Percentiles rank a stretch among this genome's conserved stretches.
Evolutionary conservation across 2,113 vertebrate species (phyloP).

Genomic region (Puffinus mauretanicus): DNA sequence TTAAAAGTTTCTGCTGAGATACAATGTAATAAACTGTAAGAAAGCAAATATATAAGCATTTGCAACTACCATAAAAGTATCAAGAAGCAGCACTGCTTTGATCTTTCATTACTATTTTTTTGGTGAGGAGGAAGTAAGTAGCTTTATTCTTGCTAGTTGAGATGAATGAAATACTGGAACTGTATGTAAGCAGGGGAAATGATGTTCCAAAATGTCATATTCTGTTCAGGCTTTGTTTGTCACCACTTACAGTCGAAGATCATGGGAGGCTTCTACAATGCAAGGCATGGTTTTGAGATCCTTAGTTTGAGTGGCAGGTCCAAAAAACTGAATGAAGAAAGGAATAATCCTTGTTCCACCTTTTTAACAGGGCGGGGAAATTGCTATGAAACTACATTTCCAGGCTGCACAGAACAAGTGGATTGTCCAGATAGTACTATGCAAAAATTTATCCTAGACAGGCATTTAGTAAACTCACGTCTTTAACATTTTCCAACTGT

Average conservation of each 20-base stretch:
- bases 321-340: neutral
- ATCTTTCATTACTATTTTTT: neutral
- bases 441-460: neutral
- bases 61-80: neutral
- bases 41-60: neutral
- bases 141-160: neutral
- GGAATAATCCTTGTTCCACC: neutral
- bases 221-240: neutral
- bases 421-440: neutral
- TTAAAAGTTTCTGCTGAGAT: neutral
- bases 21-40: neutral
- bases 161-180: neutral
- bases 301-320: neutral
- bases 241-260: neutral
- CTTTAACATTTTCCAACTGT: neutral
- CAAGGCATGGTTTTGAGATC: neutral
- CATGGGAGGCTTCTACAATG: neutral
- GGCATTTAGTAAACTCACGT: neutral
- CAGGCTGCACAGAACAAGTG: neutral
- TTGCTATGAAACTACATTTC: neutral
- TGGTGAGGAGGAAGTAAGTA: neutral
- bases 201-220: neutral
- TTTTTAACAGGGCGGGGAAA: neutral
- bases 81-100: neutral
- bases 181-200: neutral